Evolutionary conservation across 1,140 invertebrate species (phyloP).

Genomic region (Centruroides vittatus): DNA sequence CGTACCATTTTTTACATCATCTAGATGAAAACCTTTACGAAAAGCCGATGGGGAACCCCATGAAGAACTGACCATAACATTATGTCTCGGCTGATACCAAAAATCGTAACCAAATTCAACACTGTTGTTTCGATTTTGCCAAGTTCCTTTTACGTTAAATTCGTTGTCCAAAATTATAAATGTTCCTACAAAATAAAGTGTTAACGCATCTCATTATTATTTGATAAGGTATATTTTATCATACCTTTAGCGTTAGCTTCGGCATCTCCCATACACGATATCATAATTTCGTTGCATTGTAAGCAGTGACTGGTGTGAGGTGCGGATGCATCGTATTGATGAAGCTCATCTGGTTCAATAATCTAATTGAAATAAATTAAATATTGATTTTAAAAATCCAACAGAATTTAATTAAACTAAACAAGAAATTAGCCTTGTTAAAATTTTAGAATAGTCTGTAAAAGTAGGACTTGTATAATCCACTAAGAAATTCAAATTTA

Average conservation of each 20-base stretch:
- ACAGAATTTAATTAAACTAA: no score
- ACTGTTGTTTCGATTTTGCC: constrained; percentile 5
- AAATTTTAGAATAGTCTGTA: no score
- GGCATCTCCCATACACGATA: constrained; percentile 77
- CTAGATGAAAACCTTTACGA: constrained; percentile 53
- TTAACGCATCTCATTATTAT: background rate
- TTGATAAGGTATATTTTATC: background rate
- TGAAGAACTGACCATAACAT: constrained; percentile 78
- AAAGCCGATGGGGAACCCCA: constrained; percentile 82
- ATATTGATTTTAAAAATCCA: no score
- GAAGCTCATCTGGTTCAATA: constrained; percentile 47
- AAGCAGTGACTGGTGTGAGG: constrained; percentile 92
- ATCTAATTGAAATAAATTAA: constrained; percentile 23
- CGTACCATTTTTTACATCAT: constrained; percentile 38
- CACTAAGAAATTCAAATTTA: no score
- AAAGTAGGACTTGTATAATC: no score
- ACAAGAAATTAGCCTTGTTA: no score
- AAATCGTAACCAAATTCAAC: constrained; percentile 46
- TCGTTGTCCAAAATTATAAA: constrained; percentile 80
- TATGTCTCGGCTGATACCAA: constrained; percentile 93
- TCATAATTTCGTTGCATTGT: constrained; percentile 80
- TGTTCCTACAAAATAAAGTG: constrained; percentile 40
- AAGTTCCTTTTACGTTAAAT: constrained; percentile 45
- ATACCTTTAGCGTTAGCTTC: constrained; percentile 48
- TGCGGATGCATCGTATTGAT: constrained; percentile 51